Conservation (phyloP, 2,888 invertebrate genomes). For the Ypsolopha sequella region DNA sequence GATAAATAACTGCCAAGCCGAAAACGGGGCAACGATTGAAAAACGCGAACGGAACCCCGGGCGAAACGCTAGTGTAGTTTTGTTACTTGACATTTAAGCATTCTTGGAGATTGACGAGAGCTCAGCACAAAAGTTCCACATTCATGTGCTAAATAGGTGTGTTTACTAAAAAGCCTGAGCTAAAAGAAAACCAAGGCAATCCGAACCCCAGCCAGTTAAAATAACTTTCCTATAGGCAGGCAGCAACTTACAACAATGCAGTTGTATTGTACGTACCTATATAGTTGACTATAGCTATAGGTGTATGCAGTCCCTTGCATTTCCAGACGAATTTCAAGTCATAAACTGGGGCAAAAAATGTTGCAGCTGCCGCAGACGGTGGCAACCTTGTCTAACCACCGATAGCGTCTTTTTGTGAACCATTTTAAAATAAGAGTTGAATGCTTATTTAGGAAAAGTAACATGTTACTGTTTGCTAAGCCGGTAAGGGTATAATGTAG, state of each 20-base stretch:
- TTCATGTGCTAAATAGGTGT: no score
- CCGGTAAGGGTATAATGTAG: no score
- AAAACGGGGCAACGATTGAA: no score
- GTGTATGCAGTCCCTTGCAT: conserved; percentile 37
- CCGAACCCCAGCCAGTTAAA: not conserved
- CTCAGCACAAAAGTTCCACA: no score
- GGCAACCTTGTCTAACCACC: conserved; percentile 48
- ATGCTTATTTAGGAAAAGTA: not conserved
- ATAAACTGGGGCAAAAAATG: conserved; percentile 51
- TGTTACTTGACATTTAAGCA: no score
- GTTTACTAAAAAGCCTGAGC: no score
- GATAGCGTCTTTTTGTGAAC: conserved; percentile 12
- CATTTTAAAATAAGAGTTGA: not conserved
- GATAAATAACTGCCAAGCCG: no score
- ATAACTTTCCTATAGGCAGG: conserved; percentile 1
- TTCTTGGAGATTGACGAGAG: no score
- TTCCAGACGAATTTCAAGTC: conserved; percentile 33
- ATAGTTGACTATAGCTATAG: conserved; percentile 14
- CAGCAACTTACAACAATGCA: conserved; percentile 7
- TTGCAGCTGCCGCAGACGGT: conserved; percentile 30
- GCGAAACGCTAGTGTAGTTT: no score
- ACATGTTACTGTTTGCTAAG: not conserved
- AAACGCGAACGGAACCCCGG: no score
- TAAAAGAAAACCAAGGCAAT: not conserved
- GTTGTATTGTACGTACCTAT: no score